Evolutionary conservation across 2,797 vertebrate species (phyloP), one percentile per base, ranked within the genome.

Genomic region (Lemur catta): DNA sequence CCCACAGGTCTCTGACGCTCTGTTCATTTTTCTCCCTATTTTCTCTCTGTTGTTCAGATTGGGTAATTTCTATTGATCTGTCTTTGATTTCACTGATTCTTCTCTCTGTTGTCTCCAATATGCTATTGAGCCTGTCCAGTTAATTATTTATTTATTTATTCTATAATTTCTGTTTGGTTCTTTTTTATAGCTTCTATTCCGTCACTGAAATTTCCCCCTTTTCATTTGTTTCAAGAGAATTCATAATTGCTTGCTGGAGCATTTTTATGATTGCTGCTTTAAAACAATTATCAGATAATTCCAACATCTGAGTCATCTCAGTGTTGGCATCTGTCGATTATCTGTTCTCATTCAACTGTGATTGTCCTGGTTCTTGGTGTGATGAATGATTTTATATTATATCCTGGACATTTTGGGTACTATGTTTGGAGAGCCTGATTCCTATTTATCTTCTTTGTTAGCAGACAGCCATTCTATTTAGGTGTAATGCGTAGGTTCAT

Each of bases 201-300:
- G 14, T 85, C 74, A 61, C 7, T 46, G 79, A 89, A 84, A 55
- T 7, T 28, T 89, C 72, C 48, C 41, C 38, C 63, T 90, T 80
- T 69, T 50, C 26, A 46, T 89, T 95, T 93, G n/a, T 74, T 80
- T 59, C 48, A 67, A 92, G 63, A 84, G 63, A 84, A 89, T 80
- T 80, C 10, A 65, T 80, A 74, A 50, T 80, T 92, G 12, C 46
- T 89, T 74, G 43, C 43, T 67, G 38, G 65, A 79, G 38, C 33
- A 35, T 72, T 88, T 94, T 75, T 78, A 65, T 57, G 22, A 71
- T 71, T 84, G 65, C 30, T 79, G 14, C 78, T 79, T 71, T 89
- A 52, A 90, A 93, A 90, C 48, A 74, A 85, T 90, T 74, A 13
- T 79, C 71, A 65, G 55, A 79, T 89, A 84, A 61, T 50, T 80